A percentile compares a stretch with the other conserved stretches of the same genome.
phyloP scores from a whole-genome alignment of 2,797 vertebrate genomes.

The Ctenosaura bakeri region DNA sequence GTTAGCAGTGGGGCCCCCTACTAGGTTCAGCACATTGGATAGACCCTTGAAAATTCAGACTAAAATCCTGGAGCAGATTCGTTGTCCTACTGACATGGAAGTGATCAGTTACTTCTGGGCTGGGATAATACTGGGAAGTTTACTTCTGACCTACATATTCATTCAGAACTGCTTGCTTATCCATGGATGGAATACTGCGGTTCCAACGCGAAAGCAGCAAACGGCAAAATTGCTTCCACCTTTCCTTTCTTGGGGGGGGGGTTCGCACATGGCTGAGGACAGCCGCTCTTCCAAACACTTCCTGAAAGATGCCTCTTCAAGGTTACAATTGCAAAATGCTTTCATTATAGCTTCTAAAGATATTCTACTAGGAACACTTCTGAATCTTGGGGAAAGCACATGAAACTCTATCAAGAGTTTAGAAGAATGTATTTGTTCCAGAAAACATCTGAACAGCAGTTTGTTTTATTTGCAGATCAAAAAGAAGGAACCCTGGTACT shows the following conservation, averaged over 20 bases:
- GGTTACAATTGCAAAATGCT: neutral
- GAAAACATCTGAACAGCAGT: neutral
- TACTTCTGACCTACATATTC: no score
- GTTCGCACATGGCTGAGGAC: neutral
- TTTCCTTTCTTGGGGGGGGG: neutral
- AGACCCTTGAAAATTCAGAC: no score
- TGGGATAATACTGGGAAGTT: no score
- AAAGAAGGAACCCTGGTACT: neutral
- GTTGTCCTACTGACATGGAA: no score
- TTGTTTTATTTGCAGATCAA: neutral
- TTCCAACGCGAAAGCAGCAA: neutral
- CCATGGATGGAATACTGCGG: no score
- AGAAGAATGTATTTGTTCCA: neutral
- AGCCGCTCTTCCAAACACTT: neutral
- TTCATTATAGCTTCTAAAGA: neutral
- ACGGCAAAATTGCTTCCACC: neutral
- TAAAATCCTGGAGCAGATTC: no score
- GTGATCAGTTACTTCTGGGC: no score
- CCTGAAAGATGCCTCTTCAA: neutral
- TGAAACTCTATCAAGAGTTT: accelerated
- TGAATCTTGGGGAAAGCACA: neutral
- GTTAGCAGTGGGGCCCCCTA: no score
- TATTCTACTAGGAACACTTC: accelerated
- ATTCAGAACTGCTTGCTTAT: no score
- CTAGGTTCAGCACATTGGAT: no score